Evolutionary conservation across 2,113 vertebrate species (phyloP).

Genomic region (Corythaeola cristata): DNA sequence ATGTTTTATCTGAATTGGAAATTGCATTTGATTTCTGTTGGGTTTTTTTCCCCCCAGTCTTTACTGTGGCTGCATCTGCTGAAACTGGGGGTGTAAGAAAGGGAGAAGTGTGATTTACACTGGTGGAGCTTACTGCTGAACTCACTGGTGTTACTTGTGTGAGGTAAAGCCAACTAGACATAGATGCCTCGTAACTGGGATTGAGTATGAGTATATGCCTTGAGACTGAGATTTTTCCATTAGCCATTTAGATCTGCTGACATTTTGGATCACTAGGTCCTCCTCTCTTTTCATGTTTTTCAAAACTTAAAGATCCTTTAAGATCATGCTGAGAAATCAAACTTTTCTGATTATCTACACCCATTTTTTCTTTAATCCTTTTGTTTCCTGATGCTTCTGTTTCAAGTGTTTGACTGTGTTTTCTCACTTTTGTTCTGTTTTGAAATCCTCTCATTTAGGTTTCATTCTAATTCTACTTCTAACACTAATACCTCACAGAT

Average conservation of each 20-base stretch:
- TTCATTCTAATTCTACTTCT: conserved; percentile 25
- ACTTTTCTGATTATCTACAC: neutral
- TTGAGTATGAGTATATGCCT: neutral
- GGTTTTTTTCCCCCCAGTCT: neutral
- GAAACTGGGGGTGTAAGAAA: conserved; percentile 38
- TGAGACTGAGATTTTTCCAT: conserved; percentile 1
- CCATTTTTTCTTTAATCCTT: neutral
- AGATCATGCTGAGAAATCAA: neutral
- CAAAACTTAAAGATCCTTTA: neutral
- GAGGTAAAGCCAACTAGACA: conserved; percentile 51
- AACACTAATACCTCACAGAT: neutral
- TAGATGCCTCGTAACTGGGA: neutral
- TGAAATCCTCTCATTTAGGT: neutral
- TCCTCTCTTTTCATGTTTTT: neutral
- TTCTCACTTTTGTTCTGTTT: neutral
- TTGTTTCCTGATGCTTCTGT: neutral
- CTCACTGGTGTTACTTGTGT: conserved; percentile 17
- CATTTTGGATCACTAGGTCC: neutral
- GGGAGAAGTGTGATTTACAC: conserved; percentile 49
- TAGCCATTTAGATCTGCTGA: neutral
- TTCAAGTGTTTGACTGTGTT: neutral
- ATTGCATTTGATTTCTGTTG: conserved; percentile 23
- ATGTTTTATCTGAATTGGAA: conserved; percentile 41
- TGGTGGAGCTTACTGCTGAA: conserved; percentile 28
- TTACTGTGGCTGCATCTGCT: conserved; percentile 40